phyloP scores from a whole-genome alignment of 53 echinoderm and acorn worm species.

The Henricia sp. region DNA sequence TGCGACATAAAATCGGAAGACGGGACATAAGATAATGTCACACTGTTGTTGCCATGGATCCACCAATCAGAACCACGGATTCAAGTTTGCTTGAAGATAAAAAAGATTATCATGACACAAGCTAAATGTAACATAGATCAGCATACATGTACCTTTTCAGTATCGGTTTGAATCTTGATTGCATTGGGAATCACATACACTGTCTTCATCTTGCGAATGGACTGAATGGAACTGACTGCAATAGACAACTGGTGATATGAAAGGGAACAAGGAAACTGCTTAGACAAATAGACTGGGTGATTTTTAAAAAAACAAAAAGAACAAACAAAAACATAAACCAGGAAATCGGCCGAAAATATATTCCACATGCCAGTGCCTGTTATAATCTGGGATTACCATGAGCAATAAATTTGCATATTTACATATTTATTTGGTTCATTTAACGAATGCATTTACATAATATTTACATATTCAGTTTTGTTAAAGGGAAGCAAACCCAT shows the following conservation, averaged over 20 bases:
- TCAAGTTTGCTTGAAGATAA: too few relatives aligned
- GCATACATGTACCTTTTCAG: constrained; percentile 62
- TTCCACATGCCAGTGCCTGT: neutral
- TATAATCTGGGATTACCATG: too few relatives aligned
- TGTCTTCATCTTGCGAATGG: constrained; percentile 70
- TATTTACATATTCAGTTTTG: too few relatives aligned
- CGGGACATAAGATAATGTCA: too few relatives aligned
- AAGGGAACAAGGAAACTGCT: neutral
- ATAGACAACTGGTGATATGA: constrained; percentile 59
- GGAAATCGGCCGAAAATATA: neutral
- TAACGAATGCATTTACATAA: too few relatives aligned
- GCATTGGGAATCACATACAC: constrained; percentile 85
- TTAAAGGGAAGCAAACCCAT: too few relatives aligned
- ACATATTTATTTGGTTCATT: too few relatives aligned
- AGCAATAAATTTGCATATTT: too few relatives aligned
- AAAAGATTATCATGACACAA: neutral
- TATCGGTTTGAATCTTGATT: constrained; percentile 74
- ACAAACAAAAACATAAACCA: too few relatives aligned
- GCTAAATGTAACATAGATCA: neutral
- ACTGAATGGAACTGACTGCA: constrained; percentile 61
- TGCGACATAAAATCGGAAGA: neutral
- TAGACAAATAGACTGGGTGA: neutral
- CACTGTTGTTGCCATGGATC: too few relatives aligned
- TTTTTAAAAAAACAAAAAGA: neutral
- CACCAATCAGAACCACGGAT: too few relatives aligned